Conservation (phyloP, 2,797 vertebrate species). For the Rhabdophis nuchalis region DNA sequence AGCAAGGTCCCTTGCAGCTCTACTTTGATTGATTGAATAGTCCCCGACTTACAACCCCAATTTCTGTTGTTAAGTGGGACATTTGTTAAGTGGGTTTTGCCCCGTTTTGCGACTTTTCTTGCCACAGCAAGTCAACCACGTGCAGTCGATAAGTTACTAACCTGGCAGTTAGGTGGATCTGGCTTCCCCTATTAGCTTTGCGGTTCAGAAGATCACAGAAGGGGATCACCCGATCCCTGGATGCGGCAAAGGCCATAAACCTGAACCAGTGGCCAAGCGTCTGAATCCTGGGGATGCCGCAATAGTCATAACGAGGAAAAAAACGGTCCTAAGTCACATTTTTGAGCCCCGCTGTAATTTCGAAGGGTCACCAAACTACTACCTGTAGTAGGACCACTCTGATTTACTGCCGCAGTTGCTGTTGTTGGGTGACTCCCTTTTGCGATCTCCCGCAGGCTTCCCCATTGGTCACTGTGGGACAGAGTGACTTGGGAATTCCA, state of each 20-base stretch:
- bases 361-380: not conserved
- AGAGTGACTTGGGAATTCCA: not conserved
- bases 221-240: too few species aligned
- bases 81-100: not conserved
- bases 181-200: not conserved
- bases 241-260: not conserved
- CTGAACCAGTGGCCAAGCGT: not conserved
- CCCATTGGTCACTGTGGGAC: not conserved
- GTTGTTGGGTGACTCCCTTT: not conserved
- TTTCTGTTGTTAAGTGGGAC: not conserved
- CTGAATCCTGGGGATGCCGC: not conserved
- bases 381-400: not conserved
- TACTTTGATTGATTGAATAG: not conserved
- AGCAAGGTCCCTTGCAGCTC: not conserved
- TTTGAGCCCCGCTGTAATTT: not conserved
- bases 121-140: not conserved
- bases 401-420: not conserved
- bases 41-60: not conserved
- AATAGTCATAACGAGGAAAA: not conserved
- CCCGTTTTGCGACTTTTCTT: not conserved
- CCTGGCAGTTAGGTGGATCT: not conserved
- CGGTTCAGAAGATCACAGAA: not conserved
- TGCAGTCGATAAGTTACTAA: not conserved
- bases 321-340: not conserved
- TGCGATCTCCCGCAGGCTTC: not conserved